Percentiles rank a stretch among this genome's conserved stretches.
Evolutionary conservation across 1,140 invertebrate species (phyloP).

Genomic region (Aphidius ervi): DNA sequence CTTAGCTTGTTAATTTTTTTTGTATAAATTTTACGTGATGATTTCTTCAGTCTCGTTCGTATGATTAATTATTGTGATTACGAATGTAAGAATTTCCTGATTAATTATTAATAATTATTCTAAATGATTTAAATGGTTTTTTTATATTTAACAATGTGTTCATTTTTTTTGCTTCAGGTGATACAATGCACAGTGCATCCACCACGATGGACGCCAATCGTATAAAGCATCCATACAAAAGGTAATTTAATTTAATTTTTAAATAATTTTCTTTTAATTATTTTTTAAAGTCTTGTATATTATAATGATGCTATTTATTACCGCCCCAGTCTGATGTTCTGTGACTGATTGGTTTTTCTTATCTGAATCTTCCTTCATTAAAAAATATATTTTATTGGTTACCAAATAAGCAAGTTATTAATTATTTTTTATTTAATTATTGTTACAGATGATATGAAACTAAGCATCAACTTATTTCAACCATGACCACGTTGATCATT

Average conservation of each 20-base stretch:
- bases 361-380: constrained; percentile 7
- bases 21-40: constrained; percentile 27
- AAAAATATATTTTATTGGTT: too few species aligned
- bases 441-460: too few species aligned
- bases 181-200: constrained; percentile 8
- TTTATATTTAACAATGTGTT: constrained; percentile 8
- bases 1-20: too few species aligned
- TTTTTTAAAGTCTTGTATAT: too few species aligned
- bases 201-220: too few species aligned
- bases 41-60: constrained; percentile 37
- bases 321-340: constrained; percentile 41
- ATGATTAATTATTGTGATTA: constrained; percentile 34
- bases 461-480: too few species aligned
- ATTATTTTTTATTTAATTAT: too few species aligned
- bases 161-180: constrained; percentile 6
- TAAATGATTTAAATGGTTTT: not conserved
- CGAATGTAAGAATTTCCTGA: constrained; percentile 27
- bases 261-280: too few species aligned
- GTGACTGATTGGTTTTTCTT: constrained; percentile 35
- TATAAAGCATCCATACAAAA: too few species aligned
- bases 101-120: constrained; percentile 1
- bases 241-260: too few species aligned
- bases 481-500: too few species aligned
- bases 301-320: constrained; percentile 30
- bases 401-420: too few species aligned